Evolutionary conservation across 2,888 invertebrate genomes (phyloP), one percentile per base, ranked within the genome.

Genomic region (Perizoma flavofasciatum): DNA sequence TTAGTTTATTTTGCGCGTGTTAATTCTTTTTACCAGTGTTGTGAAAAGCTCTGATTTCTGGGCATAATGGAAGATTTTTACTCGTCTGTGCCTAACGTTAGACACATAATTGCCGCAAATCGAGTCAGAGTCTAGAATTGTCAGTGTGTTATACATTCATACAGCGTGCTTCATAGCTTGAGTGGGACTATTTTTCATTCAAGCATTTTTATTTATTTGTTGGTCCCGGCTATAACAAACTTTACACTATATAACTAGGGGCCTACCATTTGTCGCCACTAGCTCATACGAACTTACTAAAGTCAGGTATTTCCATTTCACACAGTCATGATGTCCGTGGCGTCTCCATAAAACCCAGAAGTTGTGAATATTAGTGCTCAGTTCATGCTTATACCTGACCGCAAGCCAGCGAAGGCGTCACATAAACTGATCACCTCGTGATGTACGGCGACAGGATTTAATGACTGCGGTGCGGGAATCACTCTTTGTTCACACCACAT

Each of bases 11-110:
- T 80, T 77, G 75, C 74, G 69, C 73, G 73, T 78, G 77, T 69
- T 85, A 85, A 87, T 86, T 85, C 81, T 85, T 78, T 86, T 80
- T 78, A 77, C 72, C 81, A 78, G 82, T 81, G 75, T 77, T 61
- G 66, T 67, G 62, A 62, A 59, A 69, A 59, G 55, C 54, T 45
- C 11, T 8, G 41, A 47, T 54, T 37, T 10, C 10, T 10, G 41
- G 4, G n/a, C 10, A n/a, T 10, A 7, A 41, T 41, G 10, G 10
- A 41, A 41, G 5, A 10, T 10, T 10, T 10, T 4, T 41, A 41
- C 39, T 7, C 39, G 39, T 9, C 7, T 3, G 9, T 39, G 39
- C 6, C 7, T 22, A 22, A 3, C 22, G n/a, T n/a, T n/a, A 22
- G 22, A 22, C 1, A 22, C 22, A 22, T 22, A 22, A 22, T 22